Evolutionary conservation across 2,797 vertebrate genomes (phyloP), one percentile per base, ranked within the genome.

Genomic region (Lepus oiostolus): DNA sequence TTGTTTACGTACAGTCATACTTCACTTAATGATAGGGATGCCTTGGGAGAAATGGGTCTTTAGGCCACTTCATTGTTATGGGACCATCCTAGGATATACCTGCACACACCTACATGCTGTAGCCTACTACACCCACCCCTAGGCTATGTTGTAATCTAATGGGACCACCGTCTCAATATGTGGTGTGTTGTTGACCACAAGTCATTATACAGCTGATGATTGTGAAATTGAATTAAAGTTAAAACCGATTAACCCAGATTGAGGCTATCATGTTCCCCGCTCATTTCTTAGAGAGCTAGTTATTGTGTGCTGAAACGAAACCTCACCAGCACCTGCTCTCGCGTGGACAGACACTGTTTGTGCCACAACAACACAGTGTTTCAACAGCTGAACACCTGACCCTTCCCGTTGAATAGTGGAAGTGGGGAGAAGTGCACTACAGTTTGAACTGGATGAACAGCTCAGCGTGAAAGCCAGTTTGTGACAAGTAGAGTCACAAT

Each of bases 401-500:
- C 14, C 10, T 32, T 68, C 38, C 65, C 62, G 16, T 42, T 77
- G n/a, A 70, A 9, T 63, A 38, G 13, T 17, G 7, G 10, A 50
- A 65, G 81, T 80, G 62, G n/a, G 4, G 11, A 74, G 68, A 80
- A 65, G 26, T 13, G 3, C 28, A 4, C 71, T 42, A 19, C 42
- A 74, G 22, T 38, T 24, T 62, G 19, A 88, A 12, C 67, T 28
- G 0, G 42, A n/a, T 38, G 60, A 62, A 84, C 38, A 81, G 82
- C 10, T 89, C 75, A 28, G 30, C 60, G 17, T n/a, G 22, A 89
- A 84, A 94, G 32, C 17, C 5, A 26, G 0, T 26, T 83, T 60
- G 16, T 86, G 62, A 76, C 21, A 88, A 82, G 76, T 17, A 28
- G 74, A 87, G 32, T 88, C 10, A 47, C 79, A 93, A 52, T 87